Percentiles rank a stretch among this genome's conserved stretches.
Evolutionary conservation across 2,797 vertebrate species (phyloP).

Genomic region (Spinibarbus caldwelli): DNA sequence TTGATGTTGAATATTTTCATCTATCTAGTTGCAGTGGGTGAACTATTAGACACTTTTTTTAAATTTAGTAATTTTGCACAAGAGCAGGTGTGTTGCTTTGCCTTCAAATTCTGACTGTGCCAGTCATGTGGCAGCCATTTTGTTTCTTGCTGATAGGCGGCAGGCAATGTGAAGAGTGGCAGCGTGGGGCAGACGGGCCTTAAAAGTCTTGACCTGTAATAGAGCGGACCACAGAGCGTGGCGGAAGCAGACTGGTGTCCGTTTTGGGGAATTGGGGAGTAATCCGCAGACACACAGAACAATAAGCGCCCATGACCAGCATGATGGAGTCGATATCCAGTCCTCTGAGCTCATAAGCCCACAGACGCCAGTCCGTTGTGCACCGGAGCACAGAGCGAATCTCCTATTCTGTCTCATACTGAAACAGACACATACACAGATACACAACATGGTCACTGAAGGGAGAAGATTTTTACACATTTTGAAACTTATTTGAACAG

Average conservation of each 20-base stretch:
- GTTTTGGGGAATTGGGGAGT: slow-evolving; percentile 65
- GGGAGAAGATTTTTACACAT: neutral
- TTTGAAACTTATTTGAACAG: slow-evolving; percentile 14
- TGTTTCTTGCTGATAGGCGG: neutral
- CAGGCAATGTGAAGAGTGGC: slow-evolving; percentile 3
- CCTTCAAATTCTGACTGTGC: neutral
- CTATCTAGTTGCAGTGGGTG: neutral
- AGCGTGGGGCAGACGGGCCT: slow-evolving; percentile 39
- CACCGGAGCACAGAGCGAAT: slow-evolving; percentile 48
- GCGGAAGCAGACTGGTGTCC: slow-evolving; percentile 44
- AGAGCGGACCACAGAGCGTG: slow-evolving; percentile 64
- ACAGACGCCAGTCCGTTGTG: slow-evolving; percentile 42
- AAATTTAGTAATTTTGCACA: neutral
- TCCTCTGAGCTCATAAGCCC: slow-evolving; percentile 61
- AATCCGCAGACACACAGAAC: slow-evolving; percentile 61
- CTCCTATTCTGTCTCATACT: slow-evolving; percentile 21
- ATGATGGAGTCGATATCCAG: slow-evolving; percentile 69
- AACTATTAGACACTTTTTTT: neutral
- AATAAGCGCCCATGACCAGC: slow-evolving; percentile 42
- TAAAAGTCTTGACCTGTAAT: slow-evolving; percentile 68
- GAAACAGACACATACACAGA: slow-evolving; percentile 38
- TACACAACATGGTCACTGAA: slow-evolving; percentile 7
- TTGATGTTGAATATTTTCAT: neutral
- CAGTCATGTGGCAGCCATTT: slow-evolving; percentile 7
- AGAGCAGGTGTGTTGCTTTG: neutral